Evolutionary conservation across 2,797 vertebrate species (phyloP), one percentile per base, ranked within the genome.

Genomic region (Silurus lanzhouensis): DNA sequence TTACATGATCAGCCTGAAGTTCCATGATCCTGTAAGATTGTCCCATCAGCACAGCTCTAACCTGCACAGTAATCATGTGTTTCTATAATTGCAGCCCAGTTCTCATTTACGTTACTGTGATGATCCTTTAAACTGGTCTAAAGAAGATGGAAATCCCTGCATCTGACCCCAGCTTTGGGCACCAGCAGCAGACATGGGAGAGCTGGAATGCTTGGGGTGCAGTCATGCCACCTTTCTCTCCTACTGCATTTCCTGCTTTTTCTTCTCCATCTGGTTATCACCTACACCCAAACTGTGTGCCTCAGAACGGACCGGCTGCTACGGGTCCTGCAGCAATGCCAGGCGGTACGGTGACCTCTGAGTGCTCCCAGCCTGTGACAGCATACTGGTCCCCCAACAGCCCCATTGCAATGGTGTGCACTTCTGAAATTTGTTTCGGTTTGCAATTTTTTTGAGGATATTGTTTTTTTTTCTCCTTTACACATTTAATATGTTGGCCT

Each of bases 101-200:
- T 52, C 44, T 81, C 12, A 15, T 60, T 10, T 70, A 52, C 63
- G 57, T 85, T 85, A 48, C 84, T 64, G 22, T 68, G 70, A 84
- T 61, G 61, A 25, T 15, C 68, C 27, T 25, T 10, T 66, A 84
- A 66, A 76, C n/a, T 55, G 85, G 1, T 86, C 87, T 87, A 89
- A 90, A 74, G 77, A 90, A 31, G 44, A 95, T 94, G 93, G 91
- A 94, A 63, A 88, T 91, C 86, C 86, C 89, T 5, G 46, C 90
- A 27, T 76, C 84, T 48, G 91, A 91, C 87, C 92, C 92, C 55
- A 88, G 19, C 72, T 89, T 86, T 57, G 60, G 48, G n/a, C 25
- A 88, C 8, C 52, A 89, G 31, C 88, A 88, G 76, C 89, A 90
- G 7, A 81, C 88, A 2, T 93, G 92, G 93, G n/a, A 25, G 1